Conservation (phyloP, 1,140 invertebrate species). For the Leptopilina boulardi region DNA sequence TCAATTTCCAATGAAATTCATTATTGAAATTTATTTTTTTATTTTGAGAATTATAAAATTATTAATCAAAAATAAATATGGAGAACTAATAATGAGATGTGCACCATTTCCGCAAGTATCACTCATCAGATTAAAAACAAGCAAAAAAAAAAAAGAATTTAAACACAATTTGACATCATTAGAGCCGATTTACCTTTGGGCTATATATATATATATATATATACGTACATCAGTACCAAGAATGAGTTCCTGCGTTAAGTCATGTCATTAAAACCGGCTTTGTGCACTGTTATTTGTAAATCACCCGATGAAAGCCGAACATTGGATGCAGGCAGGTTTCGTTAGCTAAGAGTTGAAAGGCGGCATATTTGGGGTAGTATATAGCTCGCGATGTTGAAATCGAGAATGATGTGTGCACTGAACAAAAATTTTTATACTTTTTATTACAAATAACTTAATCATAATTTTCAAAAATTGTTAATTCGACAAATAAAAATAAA, state of each 20-base stretch:
- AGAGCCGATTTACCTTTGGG: neutral
- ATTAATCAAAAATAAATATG: too few species aligned
- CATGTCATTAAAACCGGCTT: constrained; percentile 24
- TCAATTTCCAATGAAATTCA: too few species aligned
- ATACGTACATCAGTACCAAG: neutral
- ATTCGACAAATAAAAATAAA: too few species aligned
- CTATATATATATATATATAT: too few species aligned
- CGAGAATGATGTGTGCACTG: neutral
- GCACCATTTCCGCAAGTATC: neutral
- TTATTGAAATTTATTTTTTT: too few species aligned
- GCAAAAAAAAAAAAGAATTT: too few species aligned
- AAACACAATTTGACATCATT: constrained; percentile 7
- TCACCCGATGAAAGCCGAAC: constrained; percentile 21
- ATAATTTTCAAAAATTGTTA: too few species aligned
- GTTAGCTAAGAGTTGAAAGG: constrained; percentile 31
- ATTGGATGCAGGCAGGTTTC: constrained; percentile 16
- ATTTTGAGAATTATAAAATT: too few species aligned
- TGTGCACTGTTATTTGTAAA: constrained; percentile 30
- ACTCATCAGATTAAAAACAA: neutral
- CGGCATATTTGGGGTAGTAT: neutral
- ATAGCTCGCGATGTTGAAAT: neutral
- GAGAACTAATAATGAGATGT: too few species aligned
- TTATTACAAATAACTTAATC: too few species aligned
- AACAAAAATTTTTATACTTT: neutral
- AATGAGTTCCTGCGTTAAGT: neutral